These are phyloP conservation scores for Nannoperca australis DNA, from an alignment of 2,797 vertebrate species.

Conservation along the genomic window DNA sequence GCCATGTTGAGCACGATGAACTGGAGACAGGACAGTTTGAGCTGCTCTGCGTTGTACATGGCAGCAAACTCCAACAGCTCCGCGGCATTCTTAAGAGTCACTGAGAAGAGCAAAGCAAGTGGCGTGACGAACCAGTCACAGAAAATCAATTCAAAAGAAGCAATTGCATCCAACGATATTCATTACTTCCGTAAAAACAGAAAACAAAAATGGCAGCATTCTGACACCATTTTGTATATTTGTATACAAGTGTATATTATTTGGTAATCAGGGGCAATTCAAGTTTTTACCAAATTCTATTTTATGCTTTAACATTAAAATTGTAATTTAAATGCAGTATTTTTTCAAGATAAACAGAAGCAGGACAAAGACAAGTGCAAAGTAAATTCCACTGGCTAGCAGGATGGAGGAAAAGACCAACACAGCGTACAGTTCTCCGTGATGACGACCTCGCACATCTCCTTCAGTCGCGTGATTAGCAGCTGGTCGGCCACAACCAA, in stretches of 20 bases:
- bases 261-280: not conserved
- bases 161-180: not conserved
- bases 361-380: not conserved
- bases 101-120: constrained; percentile 77
- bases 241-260: not conserved
- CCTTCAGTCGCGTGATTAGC: constrained; percentile 94
- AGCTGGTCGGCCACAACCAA: constrained; percentile 97
- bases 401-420: not conserved
- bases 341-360: not conserved
- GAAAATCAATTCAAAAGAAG: not conserved
- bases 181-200: not conserved
- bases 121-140: not conserved
- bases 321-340: constrained; percentile 1
- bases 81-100: constrained; percentile 94
- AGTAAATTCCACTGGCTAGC: not conserved
- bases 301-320: too few relatives aligned
- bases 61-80: constrained; percentile 94
- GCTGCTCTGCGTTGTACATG: constrained; percentile 94
- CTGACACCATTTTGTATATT: not conserved
- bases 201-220: not conserved
- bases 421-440: constrained; percentile 92
- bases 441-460: constrained; percentile 96
- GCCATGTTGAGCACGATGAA: constrained; percentile 96
- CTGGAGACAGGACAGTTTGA: constrained; percentile 95
- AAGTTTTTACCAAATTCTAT: too few relatives aligned